Evolutionary conservation across 2,113 vertebrate species (phyloP), one percentile per base, ranked within the genome.

Genomic region (Mesocricetus auratus): DNA sequence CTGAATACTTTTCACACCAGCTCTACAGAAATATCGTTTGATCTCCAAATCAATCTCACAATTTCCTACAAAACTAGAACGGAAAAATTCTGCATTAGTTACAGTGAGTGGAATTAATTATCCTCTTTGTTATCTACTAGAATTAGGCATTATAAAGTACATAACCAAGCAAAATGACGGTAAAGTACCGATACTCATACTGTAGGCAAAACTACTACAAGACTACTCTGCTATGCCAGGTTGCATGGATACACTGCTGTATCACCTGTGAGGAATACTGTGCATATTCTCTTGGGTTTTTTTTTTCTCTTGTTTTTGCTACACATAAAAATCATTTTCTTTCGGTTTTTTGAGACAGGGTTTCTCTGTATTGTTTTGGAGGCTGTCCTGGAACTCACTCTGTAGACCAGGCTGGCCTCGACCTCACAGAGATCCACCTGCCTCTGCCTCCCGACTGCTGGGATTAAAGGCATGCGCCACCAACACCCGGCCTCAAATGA

Each of bases 1-100:
- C 99, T 99, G 99, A 91, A 99, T 99, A 77, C 99, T 99, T 98
- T 99, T 99, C 94, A 99, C 99, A 71, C 99, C 99, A 89, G 99
- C 99, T 98, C 99, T 99, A 98, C 99, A 99, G 97, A 99, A 99
- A 97, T 99, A 99, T 93, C 99, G 99, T 98, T 99, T 99, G 97
- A 99, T 99, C 98, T 99, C 99, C 97, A 99, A 98, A 93, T 99
- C 99, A 11, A 99, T 99, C 97, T 99, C 99, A 81, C 99, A 99
- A 94, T 99, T 99, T 91, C 99, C 99, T 85, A 99, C 99, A 97
- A 99, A 99, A 98, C 99, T 99, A 97, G 79, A 91, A 98, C 81
- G 89, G 31, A 92, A 81, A 31, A 98, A 97, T 21, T 95, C 24
- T 69, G 79, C 0, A 95, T 98, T 97, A 97, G 36, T 81, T 3